Base-by-base conservation (phyloP, 2,113 vertebrate genomes). In the Thymallus thymallus region DNA sequence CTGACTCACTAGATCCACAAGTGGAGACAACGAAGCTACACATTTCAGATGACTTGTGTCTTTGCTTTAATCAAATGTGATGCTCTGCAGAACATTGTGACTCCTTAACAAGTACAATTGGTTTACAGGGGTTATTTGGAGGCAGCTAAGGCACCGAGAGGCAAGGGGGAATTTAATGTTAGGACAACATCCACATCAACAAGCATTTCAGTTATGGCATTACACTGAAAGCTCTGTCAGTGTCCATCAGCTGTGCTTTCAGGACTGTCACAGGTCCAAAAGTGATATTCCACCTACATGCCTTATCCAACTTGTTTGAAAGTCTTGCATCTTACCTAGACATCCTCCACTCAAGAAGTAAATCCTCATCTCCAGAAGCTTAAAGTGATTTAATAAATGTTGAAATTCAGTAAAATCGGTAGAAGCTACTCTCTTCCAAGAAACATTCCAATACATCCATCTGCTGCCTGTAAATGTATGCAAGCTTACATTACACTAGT, bases 51-150 rank as follows among this genome's bases (percentile, higher is more conserved):
- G 84, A 89, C 81, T 87, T 79, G 82, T 64, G 79, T 78, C 79
- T 84, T 84, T 81, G 69, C 82, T 70, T 83, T 90, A 90, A 91
- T 91, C 64, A 3, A 69, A 91, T 88, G 87, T 82, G 80, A 83
- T 73, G 74, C 82, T 80, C 68, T 30, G 78, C 76, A 84, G 88
- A 91, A 91, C 88, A 91, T 89, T 90, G 88, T 87, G 91, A 90
- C 89, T 90, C 81, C 76, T 86, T 89, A 89, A 91, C 85, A 72
- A 90, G 83, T 84, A 73, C 77, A 91, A 89, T 88, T 88, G 74
- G 80, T 88, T 92, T 88, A 90, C 63, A 45, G 82, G 83, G 72
- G 67, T 85, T 82, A 89, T 63, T 16, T 61, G 46, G 76, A 82
- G 83, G 81, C 79, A 82, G 69, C 41, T 67, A 46, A 51, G 86